A percentile compares a stretch with the other conserved stretches of the same genome.
These are phyloP conservation scores for Muntiacus reevesi DNA, from an alignment of 2,113 vertebrate species.

Conservation along the genomic window DNA sequence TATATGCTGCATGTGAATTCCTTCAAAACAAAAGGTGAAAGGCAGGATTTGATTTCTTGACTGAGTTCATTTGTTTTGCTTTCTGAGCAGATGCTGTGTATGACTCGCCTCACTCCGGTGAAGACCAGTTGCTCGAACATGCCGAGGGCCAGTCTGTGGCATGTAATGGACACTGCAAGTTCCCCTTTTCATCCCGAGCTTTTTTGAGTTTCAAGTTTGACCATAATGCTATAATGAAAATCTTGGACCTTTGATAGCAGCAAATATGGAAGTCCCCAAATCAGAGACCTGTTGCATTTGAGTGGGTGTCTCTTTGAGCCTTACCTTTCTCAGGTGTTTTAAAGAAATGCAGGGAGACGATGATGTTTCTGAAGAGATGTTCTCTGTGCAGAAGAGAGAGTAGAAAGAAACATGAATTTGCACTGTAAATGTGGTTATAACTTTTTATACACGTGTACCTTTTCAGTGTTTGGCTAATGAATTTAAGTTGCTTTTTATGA, in stretches of 20 bases:
- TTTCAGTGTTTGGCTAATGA: conserved; percentile 81
- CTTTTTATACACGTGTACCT: conserved; percentile 77
- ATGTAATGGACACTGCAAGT: conserved; percentile 84
- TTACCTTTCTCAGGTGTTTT: conserved; percentile 85
- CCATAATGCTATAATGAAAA: conserved; percentile 95
- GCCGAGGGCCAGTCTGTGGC: conserved; percentile 74
- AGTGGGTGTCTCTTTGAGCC: conserved; percentile 78
- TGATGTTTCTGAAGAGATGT: conserved; percentile 76
- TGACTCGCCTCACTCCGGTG: conserved; percentile 80
- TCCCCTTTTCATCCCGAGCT: conserved; percentile 87
- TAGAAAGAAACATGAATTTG: conserved; percentile 76
- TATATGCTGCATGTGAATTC: neutral
- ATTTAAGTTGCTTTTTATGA: conserved; percentile 76
- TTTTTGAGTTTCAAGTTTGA: conserved; percentile 97
- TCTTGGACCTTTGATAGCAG: conserved; percentile 89
- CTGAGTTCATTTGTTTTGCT: conserved; percentile 40
- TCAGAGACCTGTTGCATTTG: conserved; percentile 64
- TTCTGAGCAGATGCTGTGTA: conserved; percentile 76
- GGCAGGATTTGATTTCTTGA: neutral
- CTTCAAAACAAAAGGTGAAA: neutral
- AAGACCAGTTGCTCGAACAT: conserved; percentile 78
- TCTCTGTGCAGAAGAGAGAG: conserved; percentile 71
- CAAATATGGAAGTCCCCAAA: neutral
- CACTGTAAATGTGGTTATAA: conserved; percentile 82
- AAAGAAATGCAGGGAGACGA: conserved; percentile 79